These are phyloP conservation scores for Paracanthobrama guichenoti DNA, from an alignment of 2,113 vertebrate species.

Conservation along the genomic window DNA sequence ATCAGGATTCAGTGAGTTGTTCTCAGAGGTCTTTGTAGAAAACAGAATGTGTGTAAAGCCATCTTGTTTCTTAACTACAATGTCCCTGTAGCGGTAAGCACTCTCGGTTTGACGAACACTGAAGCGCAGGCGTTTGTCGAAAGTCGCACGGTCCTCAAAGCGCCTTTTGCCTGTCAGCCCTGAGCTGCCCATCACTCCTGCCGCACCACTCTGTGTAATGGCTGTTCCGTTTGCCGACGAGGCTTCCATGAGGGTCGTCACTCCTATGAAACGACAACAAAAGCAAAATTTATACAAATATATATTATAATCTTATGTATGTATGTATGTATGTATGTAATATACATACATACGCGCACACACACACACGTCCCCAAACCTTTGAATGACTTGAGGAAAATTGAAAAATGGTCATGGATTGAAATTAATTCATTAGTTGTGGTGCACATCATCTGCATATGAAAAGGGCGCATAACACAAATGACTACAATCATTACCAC, in stretches of 20 bases:
- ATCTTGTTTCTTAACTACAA: conserved; percentile 96
- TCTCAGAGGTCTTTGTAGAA: conserved; percentile 94
- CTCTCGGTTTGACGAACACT: conserved; percentile 96
- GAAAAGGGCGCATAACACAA: not conserved
- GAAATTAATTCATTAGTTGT: not conserved
- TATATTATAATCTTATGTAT: no score
- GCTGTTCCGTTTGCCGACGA: conserved; percentile 81
- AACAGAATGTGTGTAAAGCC: conserved; percentile 97
- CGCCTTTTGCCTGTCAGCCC: conserved; percentile 79
- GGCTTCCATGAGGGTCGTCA: conserved; percentile 82
- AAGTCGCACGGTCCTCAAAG: conserved; percentile 86
- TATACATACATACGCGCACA: no score
- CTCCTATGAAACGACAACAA: conserved; percentile 71
- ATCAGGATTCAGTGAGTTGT: conserved; percentile 96
- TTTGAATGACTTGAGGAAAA: not conserved
- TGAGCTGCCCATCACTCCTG: conserved; percentile 69
- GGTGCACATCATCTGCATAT: not conserved
- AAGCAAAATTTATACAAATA: not conserved
- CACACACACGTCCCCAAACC: no score
- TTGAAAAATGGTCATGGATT: not conserved
- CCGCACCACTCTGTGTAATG: conserved; percentile 77
- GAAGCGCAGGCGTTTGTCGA: conserved; percentile 93
- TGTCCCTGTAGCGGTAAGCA: conserved; percentile 95
- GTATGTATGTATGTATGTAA: no score
- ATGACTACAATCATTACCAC: not conserved